These are phyloP conservation scores for Cotesia chilonis DNA, from an alignment of 1,140 invertebrate species.

Conservation along the genomic window DNA sequence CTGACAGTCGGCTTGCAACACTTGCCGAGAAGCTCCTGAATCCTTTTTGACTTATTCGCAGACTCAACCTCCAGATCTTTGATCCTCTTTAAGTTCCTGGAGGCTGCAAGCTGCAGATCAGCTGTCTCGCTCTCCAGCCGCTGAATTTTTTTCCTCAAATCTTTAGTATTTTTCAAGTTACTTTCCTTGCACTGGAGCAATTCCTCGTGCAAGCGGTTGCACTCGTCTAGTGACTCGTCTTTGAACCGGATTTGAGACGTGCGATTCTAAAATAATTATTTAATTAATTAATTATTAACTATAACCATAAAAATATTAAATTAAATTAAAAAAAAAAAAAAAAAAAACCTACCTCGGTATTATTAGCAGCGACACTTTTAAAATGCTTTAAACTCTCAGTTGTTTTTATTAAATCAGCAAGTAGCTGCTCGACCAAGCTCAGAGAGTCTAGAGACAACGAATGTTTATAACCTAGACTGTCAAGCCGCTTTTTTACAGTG, in stretches of 20 bases:
- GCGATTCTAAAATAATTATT: conserved; percentile 21
- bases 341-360: conserved; percentile 64
- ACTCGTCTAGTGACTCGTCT: conserved; percentile 75
- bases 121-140: conserved; percentile 70
- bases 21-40: conserved; percentile 70
- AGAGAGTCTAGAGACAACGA: conserved; percentile 76
- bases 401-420: conserved; percentile 80
- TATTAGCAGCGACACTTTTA: conserved; percentile 76
- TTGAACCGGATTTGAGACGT: conserved; percentile 68
- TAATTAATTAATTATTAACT: conserved; percentile 21
- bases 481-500: conserved; percentile 70
- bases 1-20: conserved; percentile 65
- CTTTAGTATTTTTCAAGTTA: conserved; percentile 68
- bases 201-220: conserved; percentile 76
- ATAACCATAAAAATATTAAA: not conserved
- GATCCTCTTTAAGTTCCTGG: conserved; percentile 68
- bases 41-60: conserved; percentile 68
- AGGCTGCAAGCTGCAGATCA: conserved; percentile 69
- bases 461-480: conserved; percentile 79
- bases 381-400: conserved; percentile 81
- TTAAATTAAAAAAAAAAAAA: conserved; percentile 20
- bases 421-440: conserved; percentile 77
- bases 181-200: conserved; percentile 74
- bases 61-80: conserved; percentile 68
- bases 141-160: conserved; percentile 69